Evolutionary conservation across 1,140 invertebrate species (phyloP).

Genomic region (Cryptotermes secundus): DNA sequence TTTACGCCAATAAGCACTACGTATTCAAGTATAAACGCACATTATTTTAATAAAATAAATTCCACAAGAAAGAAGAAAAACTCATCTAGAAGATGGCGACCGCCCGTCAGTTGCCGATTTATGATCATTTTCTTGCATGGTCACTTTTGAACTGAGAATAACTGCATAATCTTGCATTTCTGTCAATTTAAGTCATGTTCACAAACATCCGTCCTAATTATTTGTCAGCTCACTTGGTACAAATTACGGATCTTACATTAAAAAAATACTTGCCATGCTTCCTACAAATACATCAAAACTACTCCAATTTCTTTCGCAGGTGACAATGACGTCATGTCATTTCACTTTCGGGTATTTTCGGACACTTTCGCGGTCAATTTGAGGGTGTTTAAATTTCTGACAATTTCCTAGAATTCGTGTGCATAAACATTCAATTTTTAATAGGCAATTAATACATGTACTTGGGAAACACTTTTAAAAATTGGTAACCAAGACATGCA

Average conservation of each 20-base stretch:
- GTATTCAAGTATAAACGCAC: constrained; percentile 30
- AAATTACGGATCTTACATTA: not conserved
- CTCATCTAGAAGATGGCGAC: constrained; percentile 59
- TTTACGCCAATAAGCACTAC: constrained; percentile 24
- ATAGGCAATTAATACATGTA: too few species aligned
- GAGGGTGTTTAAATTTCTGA: not conserved
- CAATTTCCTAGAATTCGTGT: not conserved
- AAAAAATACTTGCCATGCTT: constrained; percentile 34
- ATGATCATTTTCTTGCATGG: constrained; percentile 50
- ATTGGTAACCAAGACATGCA: not conserved
- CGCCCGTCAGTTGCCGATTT: constrained; percentile 53
- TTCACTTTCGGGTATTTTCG: constrained; percentile 36
- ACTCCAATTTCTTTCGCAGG: constrained; percentile 36
- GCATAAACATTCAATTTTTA: too few species aligned
- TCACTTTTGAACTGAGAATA: constrained; percentile 32
- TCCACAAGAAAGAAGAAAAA: constrained; percentile 50
- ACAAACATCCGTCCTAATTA: not conserved
- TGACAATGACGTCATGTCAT: constrained; percentile 35
- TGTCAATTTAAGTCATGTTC: not conserved
- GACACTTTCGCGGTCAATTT: constrained; percentile 33
- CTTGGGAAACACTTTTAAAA: not conserved
- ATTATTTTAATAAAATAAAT: constrained; percentile 33
- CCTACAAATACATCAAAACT: constrained; percentile 32
- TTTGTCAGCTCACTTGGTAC: not conserved
- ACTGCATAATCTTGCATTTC: constrained; percentile 25